These are phyloP conservation scores for Epsilonema sp. DNA, from an alignment of 2,888 invertebrate species.

Conservation along the genomic window DNA sequence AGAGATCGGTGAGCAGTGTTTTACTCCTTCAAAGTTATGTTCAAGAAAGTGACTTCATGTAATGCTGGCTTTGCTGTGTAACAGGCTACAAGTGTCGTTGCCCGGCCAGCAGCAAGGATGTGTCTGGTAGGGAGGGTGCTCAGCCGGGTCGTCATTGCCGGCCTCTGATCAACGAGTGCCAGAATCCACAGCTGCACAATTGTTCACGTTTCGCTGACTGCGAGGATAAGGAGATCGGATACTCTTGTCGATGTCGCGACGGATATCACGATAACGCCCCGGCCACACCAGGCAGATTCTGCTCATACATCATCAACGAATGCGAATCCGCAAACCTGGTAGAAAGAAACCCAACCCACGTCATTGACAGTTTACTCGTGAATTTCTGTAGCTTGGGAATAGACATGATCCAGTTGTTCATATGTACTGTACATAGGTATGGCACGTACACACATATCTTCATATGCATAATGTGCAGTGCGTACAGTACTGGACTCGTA, in stretches of 20 bases:
- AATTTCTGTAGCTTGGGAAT: too few relatives aligned
- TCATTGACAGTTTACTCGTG: too few relatives aligned
- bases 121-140: conserved; percentile 21
- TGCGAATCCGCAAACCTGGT: conserved; percentile 11
- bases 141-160: conserved; percentile 22
- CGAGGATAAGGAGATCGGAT: conserved; percentile 19
- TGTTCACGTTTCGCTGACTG: conserved; percentile 24
- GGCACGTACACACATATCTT: too few relatives aligned
- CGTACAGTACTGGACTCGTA: too few relatives aligned
- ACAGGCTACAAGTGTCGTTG: conserved; percentile 23
- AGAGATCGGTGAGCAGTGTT: too few relatives aligned
- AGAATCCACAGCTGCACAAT: conserved; percentile 21
- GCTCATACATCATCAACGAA: conserved; percentile 24
- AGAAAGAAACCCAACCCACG: too few relatives aligned
- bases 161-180: conserved; percentile 20
- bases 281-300: conserved; percentile 20
- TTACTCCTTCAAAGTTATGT: too few relatives aligned
- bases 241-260: conserved; percentile 17
- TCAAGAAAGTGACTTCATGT: too few relatives aligned
- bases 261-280: conserved; percentile 26
- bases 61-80: too few relatives aligned
- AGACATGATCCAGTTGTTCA: too few relatives aligned
- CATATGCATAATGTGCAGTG: too few relatives aligned
- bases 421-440: too few relatives aligned
- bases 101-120: conserved; percentile 20